A percentile compares a stretch with the other conserved stretches of the same genome.
Conservation (phyloP, 2,888 invertebrate genomes). For the Drosophila planitibia region DNA sequence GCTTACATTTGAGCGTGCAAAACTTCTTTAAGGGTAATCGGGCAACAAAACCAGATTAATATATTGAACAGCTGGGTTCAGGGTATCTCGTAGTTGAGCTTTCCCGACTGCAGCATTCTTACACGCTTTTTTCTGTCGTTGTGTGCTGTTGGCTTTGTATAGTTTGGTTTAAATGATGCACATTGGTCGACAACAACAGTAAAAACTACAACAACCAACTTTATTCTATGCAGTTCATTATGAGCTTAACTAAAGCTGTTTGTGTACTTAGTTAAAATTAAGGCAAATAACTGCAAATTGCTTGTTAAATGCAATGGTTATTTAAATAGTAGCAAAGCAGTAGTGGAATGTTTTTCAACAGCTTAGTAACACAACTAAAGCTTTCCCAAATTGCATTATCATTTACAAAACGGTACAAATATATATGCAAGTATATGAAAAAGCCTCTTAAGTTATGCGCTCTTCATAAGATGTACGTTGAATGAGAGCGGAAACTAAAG, state of each 20-base stretch:
- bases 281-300: conserved; percentile 44
- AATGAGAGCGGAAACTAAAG: background rate
- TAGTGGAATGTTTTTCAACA: background rate
- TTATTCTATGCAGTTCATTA: conserved; percentile 34
- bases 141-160: conserved; percentile 21
- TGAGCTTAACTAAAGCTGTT: conserved; percentile 44
- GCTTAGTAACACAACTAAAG: background rate
- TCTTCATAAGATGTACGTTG: background rate
- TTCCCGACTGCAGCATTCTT: background rate
- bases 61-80: background rate
- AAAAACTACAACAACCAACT: background rate
- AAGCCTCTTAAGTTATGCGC: background rate
- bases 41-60: background rate
- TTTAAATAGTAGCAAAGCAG: conserved; percentile 16
- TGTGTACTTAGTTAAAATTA: conserved; percentile 34
- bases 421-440: background rate
- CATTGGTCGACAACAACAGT: conserved; percentile 29
- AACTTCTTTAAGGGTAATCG: background rate
- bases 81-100: background rate
- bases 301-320: conserved; percentile 19
- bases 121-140: conserved; percentile 6
- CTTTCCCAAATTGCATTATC: background rate
- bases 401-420: background rate
- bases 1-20: background rate
- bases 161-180: conserved; percentile 52